Evolutionary conservation across 2,888 invertebrate species (phyloP).

Genomic region (Luperina nickerlii): DNA sequence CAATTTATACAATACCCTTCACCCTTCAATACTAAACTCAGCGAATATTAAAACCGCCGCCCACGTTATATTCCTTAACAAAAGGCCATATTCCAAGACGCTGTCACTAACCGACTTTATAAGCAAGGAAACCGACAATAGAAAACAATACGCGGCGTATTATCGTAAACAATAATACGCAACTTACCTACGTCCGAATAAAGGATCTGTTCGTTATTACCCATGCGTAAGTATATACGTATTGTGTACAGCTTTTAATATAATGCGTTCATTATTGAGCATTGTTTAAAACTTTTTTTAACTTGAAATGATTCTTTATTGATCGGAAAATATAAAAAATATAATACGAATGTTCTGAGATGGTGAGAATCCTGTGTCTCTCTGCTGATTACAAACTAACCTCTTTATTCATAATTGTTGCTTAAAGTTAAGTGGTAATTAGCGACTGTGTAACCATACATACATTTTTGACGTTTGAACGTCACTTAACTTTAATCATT

Average conservation of each 20-base stretch:
- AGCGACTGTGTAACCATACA: too few species aligned
- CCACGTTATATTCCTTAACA: slow-evolving; percentile 55
- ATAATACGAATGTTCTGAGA: background rate
- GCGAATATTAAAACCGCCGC: slow-evolving; percentile 54
- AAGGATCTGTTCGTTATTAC: slow-evolving; percentile 58
- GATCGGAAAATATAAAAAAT: background rate
- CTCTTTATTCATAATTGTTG: too few species aligned
- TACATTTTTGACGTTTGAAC: too few species aligned
- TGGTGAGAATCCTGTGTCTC: background rate
- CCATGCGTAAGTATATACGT: slow-evolving; percentile 25
- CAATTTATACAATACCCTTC: slow-evolving; percentile 30
- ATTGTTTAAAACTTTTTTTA: slow-evolving; percentile 35
- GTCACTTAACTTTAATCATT: too few species aligned
- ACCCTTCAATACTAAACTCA: slow-evolving; percentile 47
- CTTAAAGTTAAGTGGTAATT: too few species aligned
- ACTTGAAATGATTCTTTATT: background rate
- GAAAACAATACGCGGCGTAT: slow-evolving; percentile 61
- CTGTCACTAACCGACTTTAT: slow-evolving; percentile 58
- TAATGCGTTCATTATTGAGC: slow-evolving; percentile 22
- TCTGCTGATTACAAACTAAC: background rate
- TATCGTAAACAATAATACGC: slow-evolving; percentile 60
- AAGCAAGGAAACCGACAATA: slow-evolving; percentile 56
- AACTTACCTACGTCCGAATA: slow-evolving; percentile 52
- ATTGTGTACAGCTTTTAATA: slow-evolving; percentile 29
- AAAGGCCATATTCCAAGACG: slow-evolving; percentile 53